These are phyloP conservation scores for Muntiacus muntjak DNA, from an alignment of 2,113 vertebrate species.

Conservation along the genomic window DNA sequence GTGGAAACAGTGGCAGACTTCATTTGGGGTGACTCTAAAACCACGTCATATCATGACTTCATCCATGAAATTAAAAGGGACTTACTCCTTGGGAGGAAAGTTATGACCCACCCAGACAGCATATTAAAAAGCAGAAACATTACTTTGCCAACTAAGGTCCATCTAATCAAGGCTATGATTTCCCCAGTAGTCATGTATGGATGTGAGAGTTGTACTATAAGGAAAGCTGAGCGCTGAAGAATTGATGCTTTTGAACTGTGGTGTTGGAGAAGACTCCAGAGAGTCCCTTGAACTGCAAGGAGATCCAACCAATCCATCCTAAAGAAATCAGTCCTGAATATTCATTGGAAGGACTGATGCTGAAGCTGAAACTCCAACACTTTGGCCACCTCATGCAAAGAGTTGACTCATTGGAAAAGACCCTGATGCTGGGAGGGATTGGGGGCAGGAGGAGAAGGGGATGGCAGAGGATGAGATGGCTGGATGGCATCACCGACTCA, in stretches of 20 bases:
- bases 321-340: background rate
- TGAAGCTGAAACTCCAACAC: background rate
- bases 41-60: background rate
- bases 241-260: background rate
- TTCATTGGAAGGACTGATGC: background rate
- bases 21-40: background rate
- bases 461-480: background rate
- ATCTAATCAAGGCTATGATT: background rate
- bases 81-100: background rate
- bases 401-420: background rate
- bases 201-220: background rate
- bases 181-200: background rate
- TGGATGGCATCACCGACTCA: background rate
- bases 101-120: background rate
- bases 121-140: background rate
- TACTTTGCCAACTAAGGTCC: background rate
- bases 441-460: background rate
- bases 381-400: background rate
- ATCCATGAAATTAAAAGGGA: background rate
- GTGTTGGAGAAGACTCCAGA: background rate
- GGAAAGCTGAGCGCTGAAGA: accelerated
- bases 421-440: background rate
- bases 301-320: background rate
- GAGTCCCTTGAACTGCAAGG: background rate
- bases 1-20: background rate